Percentiles rank a stretch among this genome's conserved stretches.
These are phyloP conservation scores for Gambusia yucatana DNA, from an alignment of 2,797 vertebrate genomes.

Conservation along the genomic window DNA sequence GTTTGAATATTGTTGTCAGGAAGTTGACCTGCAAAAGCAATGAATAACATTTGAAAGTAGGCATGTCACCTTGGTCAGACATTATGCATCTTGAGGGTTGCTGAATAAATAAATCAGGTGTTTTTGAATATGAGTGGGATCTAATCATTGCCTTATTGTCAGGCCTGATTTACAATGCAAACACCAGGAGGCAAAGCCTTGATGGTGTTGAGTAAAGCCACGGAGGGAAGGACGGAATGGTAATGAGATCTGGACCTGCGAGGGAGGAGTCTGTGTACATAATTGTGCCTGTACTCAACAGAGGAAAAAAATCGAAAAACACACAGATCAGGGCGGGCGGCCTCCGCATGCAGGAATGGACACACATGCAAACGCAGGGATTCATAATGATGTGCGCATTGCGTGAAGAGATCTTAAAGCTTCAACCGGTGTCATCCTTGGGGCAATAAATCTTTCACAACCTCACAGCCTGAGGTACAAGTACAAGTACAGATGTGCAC, in stretches of 20 bases:
- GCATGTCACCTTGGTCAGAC: conserved; percentile 73
- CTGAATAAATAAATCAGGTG: conserved; percentile 81
- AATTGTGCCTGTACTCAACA: conserved; percentile 54
- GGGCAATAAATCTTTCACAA: conserved; percentile 45
- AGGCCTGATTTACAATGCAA: conserved; percentile 79
- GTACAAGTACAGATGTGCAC: conserved; percentile 24
- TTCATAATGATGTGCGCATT: conserved; percentile 52
- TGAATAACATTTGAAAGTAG: conserved; percentile 78
- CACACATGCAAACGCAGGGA: conserved; percentile 62
- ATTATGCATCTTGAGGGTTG: conserved; percentile 76
- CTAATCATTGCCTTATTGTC: conserved; percentile 80
- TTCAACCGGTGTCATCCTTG: conserved; percentile 59
- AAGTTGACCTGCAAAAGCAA: conserved; percentile 71
- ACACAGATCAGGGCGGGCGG: conserved; percentile 52
- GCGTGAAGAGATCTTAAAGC: conserved; percentile 44
- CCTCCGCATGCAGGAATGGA: conserved; percentile 35
- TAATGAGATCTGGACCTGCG: conserved; percentile 64
- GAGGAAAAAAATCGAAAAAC: conserved; percentile 48
- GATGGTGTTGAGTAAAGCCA: conserved; percentile 66
- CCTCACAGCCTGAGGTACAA: conserved; percentile 11
- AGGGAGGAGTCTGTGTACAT: conserved; percentile 50
- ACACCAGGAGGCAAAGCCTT: conserved; percentile 67
- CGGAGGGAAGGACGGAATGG: conserved; percentile 63
- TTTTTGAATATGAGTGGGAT: conserved; percentile 79
- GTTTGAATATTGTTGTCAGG: conserved; percentile 65